These are phyloP conservation scores for Callaeas wilsoni DNA, from an alignment of 2,113 vertebrate genomes.

Conservation along the genomic window DNA sequence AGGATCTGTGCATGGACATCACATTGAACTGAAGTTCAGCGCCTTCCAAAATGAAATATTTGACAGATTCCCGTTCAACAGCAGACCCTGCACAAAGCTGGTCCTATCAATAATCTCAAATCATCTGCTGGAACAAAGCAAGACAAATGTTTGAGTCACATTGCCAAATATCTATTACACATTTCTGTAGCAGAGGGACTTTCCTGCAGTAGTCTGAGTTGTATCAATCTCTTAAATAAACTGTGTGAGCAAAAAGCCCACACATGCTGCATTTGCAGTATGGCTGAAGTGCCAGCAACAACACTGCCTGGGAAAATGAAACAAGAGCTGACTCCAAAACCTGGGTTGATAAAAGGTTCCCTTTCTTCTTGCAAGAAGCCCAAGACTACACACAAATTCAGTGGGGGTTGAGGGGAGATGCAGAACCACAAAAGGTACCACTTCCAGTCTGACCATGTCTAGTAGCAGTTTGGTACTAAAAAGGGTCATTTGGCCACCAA, in stretches of 20 bases:
- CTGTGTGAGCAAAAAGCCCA: conserved; percentile 43
- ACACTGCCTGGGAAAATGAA: conserved; percentile 39
- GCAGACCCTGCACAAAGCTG: not conserved
- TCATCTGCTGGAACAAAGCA: not conserved
- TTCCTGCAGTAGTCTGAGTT: not conserved
- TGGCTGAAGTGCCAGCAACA: conserved; percentile 50
- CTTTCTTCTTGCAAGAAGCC: not conserved
- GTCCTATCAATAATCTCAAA: not conserved
- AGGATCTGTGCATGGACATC: not conserved
- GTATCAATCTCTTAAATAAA: conserved; percentile 43
- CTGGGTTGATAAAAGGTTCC: not conserved
- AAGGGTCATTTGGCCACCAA: not conserved
- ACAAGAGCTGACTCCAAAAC: not conserved
- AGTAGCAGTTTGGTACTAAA: not conserved
- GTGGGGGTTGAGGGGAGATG: not conserved
- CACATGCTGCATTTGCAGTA: conserved; percentile 33
- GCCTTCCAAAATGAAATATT: not conserved
- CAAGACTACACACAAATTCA: not conserved
- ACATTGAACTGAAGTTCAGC: not conserved
- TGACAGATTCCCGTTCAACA: not conserved
- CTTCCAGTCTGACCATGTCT: not conserved
- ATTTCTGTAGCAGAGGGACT: conserved; percentile 26
- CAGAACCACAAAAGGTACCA: not conserved
- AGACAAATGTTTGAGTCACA: not conserved
- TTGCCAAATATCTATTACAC: conserved; percentile 9